Conservation (phyloP, 2,113 vertebrate species). For the Oryzias celebensis region DNA sequence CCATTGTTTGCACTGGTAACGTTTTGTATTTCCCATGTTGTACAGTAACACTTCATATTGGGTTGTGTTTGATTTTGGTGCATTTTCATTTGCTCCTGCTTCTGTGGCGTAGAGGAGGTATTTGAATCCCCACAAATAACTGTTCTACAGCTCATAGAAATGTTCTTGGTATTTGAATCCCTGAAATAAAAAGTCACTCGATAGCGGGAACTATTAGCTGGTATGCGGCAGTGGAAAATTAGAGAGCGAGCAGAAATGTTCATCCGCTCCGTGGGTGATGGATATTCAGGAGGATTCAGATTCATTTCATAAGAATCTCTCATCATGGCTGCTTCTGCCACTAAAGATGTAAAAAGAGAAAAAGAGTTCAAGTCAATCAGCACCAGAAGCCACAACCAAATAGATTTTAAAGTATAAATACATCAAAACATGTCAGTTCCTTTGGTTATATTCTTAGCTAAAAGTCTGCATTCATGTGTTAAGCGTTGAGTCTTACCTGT, state of each 20-base stretch:
- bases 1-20: constrained; percentile 22
- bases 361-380: not conserved
- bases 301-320: not conserved
- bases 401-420: not conserved
- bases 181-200: constrained; percentile 38
- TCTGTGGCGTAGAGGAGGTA: rapidly evolving
- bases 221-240: constrained; percentile 44
- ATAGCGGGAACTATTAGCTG: rapidly evolving
- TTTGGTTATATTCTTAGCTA: not conserved
- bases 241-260: constrained; percentile 17
- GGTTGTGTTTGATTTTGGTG: not conserved
- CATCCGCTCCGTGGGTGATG: rapidly evolving
- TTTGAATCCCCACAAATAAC: rapidly evolving
- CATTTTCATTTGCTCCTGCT: rapidly evolving
- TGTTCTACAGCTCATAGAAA: not conserved
- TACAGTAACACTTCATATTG: no score
- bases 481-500: constrained; percentile 51
- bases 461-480: not conserved
- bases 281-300: not conserved
- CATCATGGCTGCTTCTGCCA: constrained; percentile 10
- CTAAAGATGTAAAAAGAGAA: constrained; percentile 3
- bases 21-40: not conserved
- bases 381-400: not conserved
- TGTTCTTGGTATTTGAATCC: no score
- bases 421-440: not conserved